Percentiles rank a stretch among this genome's conserved stretches.
phyloP scores from a whole-genome alignment of 2,797 vertebrate species.

The Cottoperca gobio region DNA sequence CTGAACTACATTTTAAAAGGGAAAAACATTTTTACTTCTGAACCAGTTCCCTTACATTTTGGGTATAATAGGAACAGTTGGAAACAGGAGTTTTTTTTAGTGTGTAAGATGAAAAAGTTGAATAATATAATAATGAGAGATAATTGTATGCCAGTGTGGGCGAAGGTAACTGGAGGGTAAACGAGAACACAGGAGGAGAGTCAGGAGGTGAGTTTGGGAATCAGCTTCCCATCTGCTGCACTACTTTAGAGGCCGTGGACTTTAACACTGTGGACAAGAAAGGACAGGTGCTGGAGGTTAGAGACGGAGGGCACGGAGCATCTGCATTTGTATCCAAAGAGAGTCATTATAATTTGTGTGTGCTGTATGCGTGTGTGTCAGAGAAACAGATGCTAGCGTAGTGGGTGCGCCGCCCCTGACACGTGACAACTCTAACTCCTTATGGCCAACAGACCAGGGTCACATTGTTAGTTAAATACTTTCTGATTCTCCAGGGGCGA shows the following conservation, averaged over 20 bases:
- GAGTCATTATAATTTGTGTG: constrained; percentile 34
- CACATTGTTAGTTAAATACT: constrained; percentile 81
- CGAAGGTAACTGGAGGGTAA: constrained; percentile 73
- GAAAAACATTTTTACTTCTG: not conserved
- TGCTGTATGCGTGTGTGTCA: constrained; percentile 17
- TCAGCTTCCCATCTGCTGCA: constrained; percentile 74
- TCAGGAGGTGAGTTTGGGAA: constrained; percentile 72
- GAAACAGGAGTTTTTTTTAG: not conserved
- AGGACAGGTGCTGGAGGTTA: constrained; percentile 70
- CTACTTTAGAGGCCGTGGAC: constrained; percentile 52
- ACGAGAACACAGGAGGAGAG: constrained; percentile 66
- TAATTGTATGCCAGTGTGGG: constrained; percentile 74
- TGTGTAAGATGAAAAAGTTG: constrained; percentile 21
- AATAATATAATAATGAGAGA: constrained; percentile 37
- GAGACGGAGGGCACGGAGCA: constrained; percentile 33
- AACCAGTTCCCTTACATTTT: not conserved
- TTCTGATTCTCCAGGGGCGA: constrained; percentile 58
- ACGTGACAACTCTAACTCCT: constrained; percentile 68
- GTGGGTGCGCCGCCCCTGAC: constrained; percentile 64
- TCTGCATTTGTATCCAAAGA: constrained; percentile 44
- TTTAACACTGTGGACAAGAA: constrained; percentile 65
- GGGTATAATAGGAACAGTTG: not conserved
- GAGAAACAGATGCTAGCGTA: constrained; percentile 68
- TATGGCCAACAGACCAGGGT: constrained; percentile 76
- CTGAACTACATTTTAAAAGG: not conserved